Evolutionary conservation across 2,113 vertebrate species (phyloP), one percentile per base, ranked within the genome.

Genomic region (Paratilapia polleni): DNA sequence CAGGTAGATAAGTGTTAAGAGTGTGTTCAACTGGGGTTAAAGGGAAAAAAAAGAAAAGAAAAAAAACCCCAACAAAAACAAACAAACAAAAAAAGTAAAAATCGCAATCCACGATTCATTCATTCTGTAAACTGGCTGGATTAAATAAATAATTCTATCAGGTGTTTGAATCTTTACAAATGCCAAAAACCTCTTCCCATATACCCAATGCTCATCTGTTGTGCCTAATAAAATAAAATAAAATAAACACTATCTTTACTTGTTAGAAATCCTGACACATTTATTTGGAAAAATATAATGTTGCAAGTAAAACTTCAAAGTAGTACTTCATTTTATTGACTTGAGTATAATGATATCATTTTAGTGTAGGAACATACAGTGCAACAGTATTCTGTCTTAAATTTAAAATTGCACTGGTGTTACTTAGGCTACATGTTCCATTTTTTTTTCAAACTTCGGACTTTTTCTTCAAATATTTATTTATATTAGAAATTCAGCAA

Each of bases 1-100:
- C 97, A 98, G 97, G 97, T 98, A 98, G 97, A 98, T 98, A 97
- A 96, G 96, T 52, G 43, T 73, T 52, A 28, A 28, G 26, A 19
- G 64, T 52, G 24, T 70, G 17, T 70, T 70, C 66, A 31, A 73
- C 66, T n/a, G 34, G 34, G 34, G 34, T 34, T 34, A 34, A 34
- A 34, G 6, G 6, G 6, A 34, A 3, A 34, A 6, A 34, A 34
- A 34, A 34, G 6, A n/a, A n/a, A n/a, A n/a, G n/a, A n/a, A n/a
- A n/a, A n/a, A n/a, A n/a, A n/a, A n/a, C n/a, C n/a, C n/a, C n/a
- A n/a, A n/a, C n/a, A n/a, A n/a, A n/a, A n/a, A n/a, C n/a, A n/a
- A n/a, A n/a, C n/a, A n/a, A n/a, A n/a, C n/a, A n/a, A n/a, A n/a
- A n/a, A n/a, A n/a, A n/a, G n/a, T n/a, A n/a, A n/a, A n/a, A n/a